Base-by-base conservation (phyloP, 2,113 vertebrate species). In the Ochotona princeps region DNA sequence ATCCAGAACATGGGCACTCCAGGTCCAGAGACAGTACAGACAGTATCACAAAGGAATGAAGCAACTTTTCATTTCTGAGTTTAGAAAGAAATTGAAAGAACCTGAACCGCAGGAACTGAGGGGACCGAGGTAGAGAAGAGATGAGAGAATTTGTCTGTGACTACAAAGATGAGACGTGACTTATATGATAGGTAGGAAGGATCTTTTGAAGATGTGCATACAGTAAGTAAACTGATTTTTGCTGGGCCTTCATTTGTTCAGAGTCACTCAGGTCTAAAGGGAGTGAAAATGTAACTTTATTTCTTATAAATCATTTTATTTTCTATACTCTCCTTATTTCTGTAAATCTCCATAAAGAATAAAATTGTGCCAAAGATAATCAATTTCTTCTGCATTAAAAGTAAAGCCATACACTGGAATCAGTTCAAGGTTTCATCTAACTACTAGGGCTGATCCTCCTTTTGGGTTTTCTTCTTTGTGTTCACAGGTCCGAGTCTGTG, bases 361-460 rank as follows among this genome's bases (percentile, higher is more conserved):
- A 70, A 81, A 90, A 76, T 72, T 75, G 23, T 94, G 44, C 35
- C 70, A 89, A 92, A 81, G 74, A 84, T 35, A 44, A 91, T 7
- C 72, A 30, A n/a, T 90, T 84, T 76, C 18, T 75, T 87, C 32
- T 87, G 30, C 51, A 15, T 83, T 75, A 80, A 83, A 70, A 84
- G 30, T 4, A 38, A 38, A 61, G 17, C 8, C 51, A 74, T 15
- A 74, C 2, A 78, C 63, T 82, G 44, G 47, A 91, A 94, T 70
- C 23, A 69, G 49, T 35, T 87, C 82, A 15, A 83, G 84, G 26
- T 88, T 73, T 78, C 70, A 83, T 65, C 32, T 85, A 32, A 15
- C 3, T 47, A 2, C 38, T 17, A 90, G 7, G 28, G 9, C 20
- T 78, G 38, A 73, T 54, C 54, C n/a, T 67, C 70, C 32, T 26